Evolutionary conservation across 2,797 vertebrate genomes (phyloP), one percentile per base, ranked within the genome.

Genomic region (Poecilia velifera): DNA sequence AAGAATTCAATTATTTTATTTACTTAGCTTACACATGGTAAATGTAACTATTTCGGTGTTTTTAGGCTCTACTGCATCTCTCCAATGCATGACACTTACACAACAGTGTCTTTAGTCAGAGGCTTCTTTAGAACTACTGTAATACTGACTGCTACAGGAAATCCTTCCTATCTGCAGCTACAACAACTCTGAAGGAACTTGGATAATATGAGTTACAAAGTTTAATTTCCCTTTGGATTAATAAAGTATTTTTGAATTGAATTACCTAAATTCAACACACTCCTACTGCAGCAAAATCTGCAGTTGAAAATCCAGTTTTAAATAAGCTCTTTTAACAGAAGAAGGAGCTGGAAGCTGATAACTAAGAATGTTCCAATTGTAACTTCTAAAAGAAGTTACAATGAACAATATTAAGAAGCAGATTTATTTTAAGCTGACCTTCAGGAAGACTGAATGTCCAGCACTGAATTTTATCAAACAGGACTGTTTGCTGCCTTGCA

Each of bases 381-480:
- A 68, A 25, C 9, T 41, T 9, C 36, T 41, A 68, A 68, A 41
- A 36, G 34, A 68, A 68, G 39, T 9, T 22, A 39, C 20, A 68
- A 68, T 5, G 39, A 68, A 18, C 20, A 41, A 25, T 4, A 41
- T 68, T 41, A 68, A 41, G 36, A 10, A 41, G 64, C 7, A 41
- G 20, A 68, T 68, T 68, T 68, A 39, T 68, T 66, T 39, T 41
- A 68, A 68, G 36, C 20, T 39, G 64, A 68, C 64, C 36, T 68
- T 41, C 36, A 68, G 20, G 20, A 68, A 39, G 64, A 41, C 59
- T 62, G 14, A 62, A 62, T 34, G 59, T 62, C 59, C 59, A 34
- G 59, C 28, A 18, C 16, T 18, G 25, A 34, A 18, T 34, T 14
- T 10, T 9, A 39, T 41, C 36, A 41, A 20, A 25, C 64, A 66